A percentile compares a stretch with the other conserved stretches of the same genome.
Evolutionary conservation across 2,797 vertebrate species (phyloP).

Genomic region (Poecilia picta): DNA sequence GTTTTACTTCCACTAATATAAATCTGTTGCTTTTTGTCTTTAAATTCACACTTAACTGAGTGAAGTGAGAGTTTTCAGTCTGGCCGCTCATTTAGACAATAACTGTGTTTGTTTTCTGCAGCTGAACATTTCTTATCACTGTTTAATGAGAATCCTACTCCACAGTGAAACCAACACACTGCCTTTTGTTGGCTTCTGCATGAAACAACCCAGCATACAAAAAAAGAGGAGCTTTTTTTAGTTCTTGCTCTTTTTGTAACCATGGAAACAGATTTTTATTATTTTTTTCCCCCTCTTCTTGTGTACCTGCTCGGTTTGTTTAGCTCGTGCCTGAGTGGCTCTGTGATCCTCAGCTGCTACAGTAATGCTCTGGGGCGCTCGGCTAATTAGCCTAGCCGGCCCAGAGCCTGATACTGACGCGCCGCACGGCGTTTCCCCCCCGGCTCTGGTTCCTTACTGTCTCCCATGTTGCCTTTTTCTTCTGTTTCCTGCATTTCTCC

Average conservation of each 20-base stretch:
- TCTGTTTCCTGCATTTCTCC: conserved; percentile 19
- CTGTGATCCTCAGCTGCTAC: conserved; percentile 66
- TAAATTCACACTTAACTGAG: not conserved
- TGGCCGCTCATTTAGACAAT: not conserved
- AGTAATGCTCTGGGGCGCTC: conserved; percentile 61
- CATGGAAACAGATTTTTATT: conserved; percentile 56
- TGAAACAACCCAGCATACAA: conserved; percentile 41
- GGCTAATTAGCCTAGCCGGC: conserved; percentile 67
- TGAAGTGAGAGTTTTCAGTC: not conserved
- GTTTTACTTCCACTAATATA: not conserved
- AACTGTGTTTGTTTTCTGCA: not conserved
- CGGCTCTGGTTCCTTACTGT: conserved; percentile 26
- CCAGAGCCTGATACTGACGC: conserved; percentile 39
- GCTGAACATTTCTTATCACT: not conserved
- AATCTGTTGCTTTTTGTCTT: not conserved
- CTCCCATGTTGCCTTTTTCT: conserved; percentile 23
- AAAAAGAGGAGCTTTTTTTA: conserved; percentile 38
- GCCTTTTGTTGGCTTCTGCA: conserved; percentile 22
- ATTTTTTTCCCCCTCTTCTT: conserved; percentile 3
- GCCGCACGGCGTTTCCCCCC: conserved; percentile 28
- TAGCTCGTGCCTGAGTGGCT: conserved; percentile 54
- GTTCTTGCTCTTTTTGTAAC: conserved; percentile 49
- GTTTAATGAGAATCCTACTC: conserved; percentile 11
- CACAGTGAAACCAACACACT: conserved; percentile 18
- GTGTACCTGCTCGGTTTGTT: conserved; percentile 68